A percentile compares a stretch with the other conserved stretches of the same genome.
phyloP scores from a whole-genome alignment of 2,797 vertebrate species.

The Scolopax rusticola region DNA sequence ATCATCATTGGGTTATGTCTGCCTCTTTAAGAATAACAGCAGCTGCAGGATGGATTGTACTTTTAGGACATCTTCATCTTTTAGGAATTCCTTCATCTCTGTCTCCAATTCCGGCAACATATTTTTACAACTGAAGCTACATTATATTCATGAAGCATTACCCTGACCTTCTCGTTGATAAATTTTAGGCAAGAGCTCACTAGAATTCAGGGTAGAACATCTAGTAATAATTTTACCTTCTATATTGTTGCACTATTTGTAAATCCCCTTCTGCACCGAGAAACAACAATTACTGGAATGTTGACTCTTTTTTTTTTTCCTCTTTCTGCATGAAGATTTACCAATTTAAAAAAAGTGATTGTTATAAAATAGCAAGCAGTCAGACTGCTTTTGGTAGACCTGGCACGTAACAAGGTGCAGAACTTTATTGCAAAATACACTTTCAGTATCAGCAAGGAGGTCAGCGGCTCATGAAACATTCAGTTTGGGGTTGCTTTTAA shows the following conservation, averaged over 20 bases:
- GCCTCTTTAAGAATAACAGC: not conserved
- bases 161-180: constrained; percentile 16
- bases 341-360: not conserved
- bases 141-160: constrained; percentile 19
- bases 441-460: not conserved
- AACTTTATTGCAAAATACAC: not conserved
- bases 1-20: not conserved
- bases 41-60: not conserved
- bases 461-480: not conserved
- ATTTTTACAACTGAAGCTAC: constrained; percentile 24
- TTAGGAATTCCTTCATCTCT: not conserved
- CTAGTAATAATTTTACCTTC: constrained; percentile 28
- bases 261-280: not conserved
- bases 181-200: constrained; percentile 35
- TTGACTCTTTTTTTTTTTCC: not conserved
- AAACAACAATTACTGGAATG: not conserved
- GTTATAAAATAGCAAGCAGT: not conserved
- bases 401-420: not conserved
- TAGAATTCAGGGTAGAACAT: not conserved
- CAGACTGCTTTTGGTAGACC: not conserved
- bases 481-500: not conserved
- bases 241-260: not conserved
- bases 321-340: constrained; percentile 31
- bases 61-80: not conserved
- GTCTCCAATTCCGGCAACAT: not conserved